Conservation (phyloP, 2,888 invertebrate species). For the Blastobasis adustella region DNA sequence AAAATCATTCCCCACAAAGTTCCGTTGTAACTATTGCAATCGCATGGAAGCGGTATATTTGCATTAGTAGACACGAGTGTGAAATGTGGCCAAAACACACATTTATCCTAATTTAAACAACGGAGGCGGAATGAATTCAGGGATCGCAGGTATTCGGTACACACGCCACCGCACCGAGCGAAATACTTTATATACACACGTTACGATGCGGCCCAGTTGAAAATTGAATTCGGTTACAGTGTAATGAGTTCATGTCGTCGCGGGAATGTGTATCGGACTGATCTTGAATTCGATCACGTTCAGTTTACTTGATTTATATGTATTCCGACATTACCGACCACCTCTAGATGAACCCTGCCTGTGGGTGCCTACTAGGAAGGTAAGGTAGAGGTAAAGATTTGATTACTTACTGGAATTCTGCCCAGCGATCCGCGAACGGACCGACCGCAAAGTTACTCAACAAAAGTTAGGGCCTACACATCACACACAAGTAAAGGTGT, state of each 20-base stretch:
- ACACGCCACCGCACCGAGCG: constrained; percentile 38
- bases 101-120: constrained; percentile 40
- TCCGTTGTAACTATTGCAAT: too few species aligned
- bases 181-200: constrained; percentile 28
- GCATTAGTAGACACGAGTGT: too few species aligned
- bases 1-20: too few species aligned
- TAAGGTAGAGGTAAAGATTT: constrained; percentile 49
- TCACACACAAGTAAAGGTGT: too few species aligned
- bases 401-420: constrained; percentile 51
- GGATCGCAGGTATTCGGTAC: constrained; percentile 11
- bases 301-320: constrained; percentile 64
- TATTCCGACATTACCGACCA: constrained; percentile 45
- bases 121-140: constrained; percentile 35
- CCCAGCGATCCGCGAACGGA: constrained; percentile 39
- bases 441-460: constrained; percentile 32
- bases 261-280: constrained; percentile 53
- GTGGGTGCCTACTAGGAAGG: constrained; percentile 16
- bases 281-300: constrained; percentile 70
- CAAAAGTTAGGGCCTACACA: constrained; percentile 9
- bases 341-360: constrained; percentile 27
- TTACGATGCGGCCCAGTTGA: constrained; percentile 56
- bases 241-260: constrained; percentile 64
- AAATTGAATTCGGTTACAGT: constrained; percentile 70
- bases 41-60: too few species aligned
- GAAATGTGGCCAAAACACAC: constrained; percentile 4